Evolutionary conservation across 1,140 invertebrate species (phyloP).

Genomic region (Lucilia sericata): DNA sequence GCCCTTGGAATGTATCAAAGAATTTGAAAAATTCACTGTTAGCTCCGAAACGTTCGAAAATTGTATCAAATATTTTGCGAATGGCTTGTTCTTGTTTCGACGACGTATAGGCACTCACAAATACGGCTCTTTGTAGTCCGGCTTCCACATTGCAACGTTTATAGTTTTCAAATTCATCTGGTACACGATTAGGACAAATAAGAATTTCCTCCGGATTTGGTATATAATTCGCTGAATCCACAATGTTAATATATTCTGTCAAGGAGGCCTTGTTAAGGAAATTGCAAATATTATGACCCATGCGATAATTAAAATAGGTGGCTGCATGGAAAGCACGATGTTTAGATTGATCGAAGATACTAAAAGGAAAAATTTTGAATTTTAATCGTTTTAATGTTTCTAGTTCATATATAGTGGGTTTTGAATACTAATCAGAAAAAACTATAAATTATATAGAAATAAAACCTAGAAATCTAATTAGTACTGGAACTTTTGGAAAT

Average conservation of each 20-base stretch:
- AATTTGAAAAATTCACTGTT: conserved; percentile 42
- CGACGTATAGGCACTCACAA: neutral
- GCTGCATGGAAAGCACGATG: conserved; percentile 48
- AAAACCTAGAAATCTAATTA: neutral
- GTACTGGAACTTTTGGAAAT: neutral
- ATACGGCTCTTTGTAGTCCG: conserved; percentile 36
- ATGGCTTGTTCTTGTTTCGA: neutral
- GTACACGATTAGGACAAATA: conserved; percentile 42
- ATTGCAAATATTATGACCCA: conserved; percentile 47
- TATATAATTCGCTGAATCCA: conserved; percentile 41
- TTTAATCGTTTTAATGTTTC: no score
- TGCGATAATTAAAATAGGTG: conserved; percentile 44
- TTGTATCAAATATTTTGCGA: conserved; percentile 21
- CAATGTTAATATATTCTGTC: conserved; percentile 41
- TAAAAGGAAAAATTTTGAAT: neutral
- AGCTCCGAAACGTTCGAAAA: conserved; percentile 17
- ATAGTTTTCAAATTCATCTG: conserved; percentile 11
- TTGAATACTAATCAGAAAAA: no score
- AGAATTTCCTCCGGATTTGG: conserved; percentile 47
- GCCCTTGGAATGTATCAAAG: conserved; percentile 46
- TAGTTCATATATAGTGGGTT: no score
- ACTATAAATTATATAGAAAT: no score
- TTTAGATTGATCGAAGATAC: conserved; percentile 34
- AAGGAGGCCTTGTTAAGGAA: neutral
- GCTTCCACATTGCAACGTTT: conserved; percentile 43